Base-by-base conservation (phyloP, 2,797 vertebrate species). In the Trachops cirrhosus region DNA sequence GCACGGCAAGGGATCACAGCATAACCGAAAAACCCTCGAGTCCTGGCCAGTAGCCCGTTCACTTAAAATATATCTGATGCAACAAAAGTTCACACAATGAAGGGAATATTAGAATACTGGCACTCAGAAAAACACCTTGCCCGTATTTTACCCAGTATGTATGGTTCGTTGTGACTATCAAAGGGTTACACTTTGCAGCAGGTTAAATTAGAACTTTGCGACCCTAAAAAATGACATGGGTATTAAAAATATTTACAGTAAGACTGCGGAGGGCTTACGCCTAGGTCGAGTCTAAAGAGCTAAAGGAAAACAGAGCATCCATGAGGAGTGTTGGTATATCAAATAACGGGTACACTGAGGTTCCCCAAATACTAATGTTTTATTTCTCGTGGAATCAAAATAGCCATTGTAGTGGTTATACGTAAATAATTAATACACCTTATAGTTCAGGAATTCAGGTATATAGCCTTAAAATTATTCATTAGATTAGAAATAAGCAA, bases 341-440 rank as follows among this genome's bases (percentile, higher is more conserved):
- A 95, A 34, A 57, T 34, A 94, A 77, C 32, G 6, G 59, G 46
- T 67, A 14, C 48, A 68, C 0, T 41, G 10, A 94, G 37, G 8
- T 50, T 84, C 70, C 54, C 73, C 59, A 95, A 93, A 84, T 91
- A 37, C 46, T 39, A 94, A 68, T 34, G 21, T 29, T 86, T 75
- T 44, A 86, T 83, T 90, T 71, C 67, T 92, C 67, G 64, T 57
- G 12, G 26, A 91, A 57, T 91, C 26, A 73, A 89, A 97, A 93
- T 62, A 22, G 91, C 46, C 64, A 86, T 75, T 24, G 34, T 80
- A 6, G 2, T 67, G 12, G 80, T 91, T 71, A 94, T 62, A 5
- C 24, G 48, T 84, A 88, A 93, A 84, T 64, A 67, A 84, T 54
- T 86, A 91, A 67, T 37, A 80, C n/a, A 78, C 4, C 93, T 70